These are phyloP conservation scores for Cettia cetti DNA, from an alignment of 2,113 vertebrate genomes.

Conservation along the genomic window DNA sequence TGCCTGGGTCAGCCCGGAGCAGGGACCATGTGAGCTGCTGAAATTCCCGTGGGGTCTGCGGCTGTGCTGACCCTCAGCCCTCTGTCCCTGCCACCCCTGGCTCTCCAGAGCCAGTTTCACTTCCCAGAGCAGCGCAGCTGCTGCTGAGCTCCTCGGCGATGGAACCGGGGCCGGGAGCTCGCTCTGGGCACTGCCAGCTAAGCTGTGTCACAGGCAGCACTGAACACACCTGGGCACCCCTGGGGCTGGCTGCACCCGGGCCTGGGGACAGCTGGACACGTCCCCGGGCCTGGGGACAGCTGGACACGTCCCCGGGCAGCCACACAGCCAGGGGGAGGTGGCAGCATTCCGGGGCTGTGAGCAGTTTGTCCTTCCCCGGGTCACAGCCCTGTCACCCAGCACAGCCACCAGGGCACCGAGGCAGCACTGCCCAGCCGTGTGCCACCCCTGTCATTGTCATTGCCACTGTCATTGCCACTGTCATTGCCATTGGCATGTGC, in stretches of 20 bases:
- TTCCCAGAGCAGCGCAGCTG: not conserved
- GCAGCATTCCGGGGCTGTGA: not conserved
- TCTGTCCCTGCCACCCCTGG: not conserved
- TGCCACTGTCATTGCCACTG: no score
- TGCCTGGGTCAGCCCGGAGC: not conserved
- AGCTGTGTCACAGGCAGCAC: no score
- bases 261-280: no score
- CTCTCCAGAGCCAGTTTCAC: not conserved
- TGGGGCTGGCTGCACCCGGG: not conserved
- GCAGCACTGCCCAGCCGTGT: no score
- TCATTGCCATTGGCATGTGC: no score
- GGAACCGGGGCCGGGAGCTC: no score
- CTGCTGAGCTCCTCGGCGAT: not conserved
- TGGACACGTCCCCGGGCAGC: no score
- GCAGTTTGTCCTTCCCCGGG: not conserved
- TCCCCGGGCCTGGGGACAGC: not conserved
- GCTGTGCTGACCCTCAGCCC: no score
- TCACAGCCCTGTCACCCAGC: not conserved
- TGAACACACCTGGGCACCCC: not conserved
- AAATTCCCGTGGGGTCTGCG: not conserved
- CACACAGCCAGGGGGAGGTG: not conserved
- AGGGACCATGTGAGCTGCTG: fast-evolving
- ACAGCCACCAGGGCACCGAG: fast-evolving
- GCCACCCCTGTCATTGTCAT: no score
- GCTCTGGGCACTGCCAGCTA: no score